Evolutionary conservation across 37 sponge, comb jelly and placozoan species (phyloP).

Genomic region (Haliclona indistincta): DNA sequence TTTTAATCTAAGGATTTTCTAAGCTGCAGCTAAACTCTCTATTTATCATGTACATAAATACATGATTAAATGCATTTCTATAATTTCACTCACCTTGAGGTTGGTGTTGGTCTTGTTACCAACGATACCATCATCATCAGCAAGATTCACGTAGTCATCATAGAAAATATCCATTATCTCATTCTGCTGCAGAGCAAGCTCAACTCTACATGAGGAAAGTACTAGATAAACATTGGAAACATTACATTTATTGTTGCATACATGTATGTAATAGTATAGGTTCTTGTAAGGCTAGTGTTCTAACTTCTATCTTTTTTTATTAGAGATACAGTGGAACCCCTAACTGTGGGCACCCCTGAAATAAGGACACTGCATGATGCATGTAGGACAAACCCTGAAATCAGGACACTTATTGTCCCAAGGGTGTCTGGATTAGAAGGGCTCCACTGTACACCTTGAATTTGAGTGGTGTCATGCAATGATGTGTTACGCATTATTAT

Average conservation of each 20-base stretch:
- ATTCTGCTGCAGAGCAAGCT: conserved; percentile 92
- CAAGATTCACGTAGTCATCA: conserved; percentile 79
- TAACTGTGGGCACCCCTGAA: too few relatives aligned
- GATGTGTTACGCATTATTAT: too few relatives aligned
- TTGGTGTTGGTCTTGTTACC: conserved; percentile 85
- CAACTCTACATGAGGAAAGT: conserved; percentile 46
- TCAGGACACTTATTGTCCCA: too few relatives aligned
- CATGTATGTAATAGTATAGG: neutral
- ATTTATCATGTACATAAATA: too few relatives aligned
- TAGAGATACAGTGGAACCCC: neutral
- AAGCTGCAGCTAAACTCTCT: too few relatives aligned
- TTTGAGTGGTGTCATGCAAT: too few relatives aligned
- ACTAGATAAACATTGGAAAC: neutral
- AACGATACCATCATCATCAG: conserved; percentile 81
- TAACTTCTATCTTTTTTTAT: neutral
- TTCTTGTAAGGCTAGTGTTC: neutral
- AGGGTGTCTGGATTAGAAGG: too few relatives aligned
- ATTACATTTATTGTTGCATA: neutral
- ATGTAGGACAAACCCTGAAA: too few relatives aligned
- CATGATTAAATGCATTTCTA: neutral
- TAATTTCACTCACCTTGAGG: conserved; percentile 48
- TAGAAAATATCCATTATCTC: conserved; percentile 87
- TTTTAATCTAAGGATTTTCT: too few relatives aligned
- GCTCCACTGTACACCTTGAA: too few relatives aligned
- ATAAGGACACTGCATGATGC: too few relatives aligned